Conservation (phyloP, 2,113 vertebrate genomes). For the Bombycilla garrulus region DNA sequence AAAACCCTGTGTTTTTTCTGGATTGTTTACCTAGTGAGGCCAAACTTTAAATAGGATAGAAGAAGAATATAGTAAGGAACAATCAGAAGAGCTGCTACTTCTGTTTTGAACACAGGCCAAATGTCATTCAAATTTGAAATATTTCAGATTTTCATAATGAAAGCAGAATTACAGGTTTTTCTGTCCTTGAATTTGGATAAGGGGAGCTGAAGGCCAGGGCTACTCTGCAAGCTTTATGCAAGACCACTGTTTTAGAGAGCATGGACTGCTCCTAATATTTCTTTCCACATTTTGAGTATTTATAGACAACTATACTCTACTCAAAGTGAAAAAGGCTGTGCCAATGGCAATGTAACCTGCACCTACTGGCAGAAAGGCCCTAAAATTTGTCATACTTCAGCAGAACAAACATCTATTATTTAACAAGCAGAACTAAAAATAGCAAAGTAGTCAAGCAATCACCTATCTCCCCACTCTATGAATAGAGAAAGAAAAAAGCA, state of each 20-base stretch:
- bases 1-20: not conserved
- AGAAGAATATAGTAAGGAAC: not conserved
- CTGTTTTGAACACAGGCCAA: not conserved
- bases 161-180: slow-evolving; percentile 9
- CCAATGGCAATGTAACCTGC: not conserved
- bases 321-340: not conserved
- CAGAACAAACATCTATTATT: slow-evolving; percentile 45
- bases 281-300: not conserved
- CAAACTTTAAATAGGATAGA: not conserved
- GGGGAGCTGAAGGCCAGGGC: not conserved
- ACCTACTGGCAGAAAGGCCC: not conserved
- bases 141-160: not conserved
- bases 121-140: not conserved
- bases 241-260: not conserved
- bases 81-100: not conserved
- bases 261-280: not conserved
- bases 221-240: not conserved
- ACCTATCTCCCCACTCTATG: not conserved
- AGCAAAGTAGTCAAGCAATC: slow-evolving; percentile 20
- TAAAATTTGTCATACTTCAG: slow-evolving; percentile 18
- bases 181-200: not conserved
- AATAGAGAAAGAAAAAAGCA: not conserved
- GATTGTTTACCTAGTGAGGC: not conserved
- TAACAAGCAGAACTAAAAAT: slow-evolving; percentile 37
- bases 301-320: not conserved